Evolutionary conservation across 2,888 invertebrate genomes (phyloP).

Genomic region (Cryptocephalus moraei): DNA sequence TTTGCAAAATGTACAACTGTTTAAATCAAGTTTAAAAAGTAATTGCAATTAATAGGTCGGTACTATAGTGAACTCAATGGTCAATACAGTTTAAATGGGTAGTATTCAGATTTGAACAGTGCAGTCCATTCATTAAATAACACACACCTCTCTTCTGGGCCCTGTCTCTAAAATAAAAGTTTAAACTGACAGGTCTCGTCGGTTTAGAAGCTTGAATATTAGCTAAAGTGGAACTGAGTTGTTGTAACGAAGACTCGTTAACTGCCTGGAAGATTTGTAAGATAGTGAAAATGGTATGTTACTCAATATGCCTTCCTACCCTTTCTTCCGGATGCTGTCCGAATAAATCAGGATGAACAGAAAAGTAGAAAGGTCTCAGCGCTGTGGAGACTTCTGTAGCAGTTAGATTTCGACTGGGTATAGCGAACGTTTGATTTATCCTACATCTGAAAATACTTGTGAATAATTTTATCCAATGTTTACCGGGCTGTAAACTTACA

Average conservation of each 20-base stretch:
- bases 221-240: conserved; percentile 76
- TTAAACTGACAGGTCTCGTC: conserved; percentile 52
- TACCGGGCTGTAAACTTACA: too few relatives aligned
- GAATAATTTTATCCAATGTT: too few relatives aligned
- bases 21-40: too few relatives aligned
- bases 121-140: too few relatives aligned
- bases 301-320: conserved; percentile 38
- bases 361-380: conserved; percentile 86
- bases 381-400: conserved; percentile 83
- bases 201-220: conserved; percentile 57
- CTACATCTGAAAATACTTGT: too few relatives aligned
- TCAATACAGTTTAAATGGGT: too few relatives aligned
- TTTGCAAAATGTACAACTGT: too few relatives aligned
- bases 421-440: too few relatives aligned
- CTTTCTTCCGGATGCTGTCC: conserved; percentile 83
- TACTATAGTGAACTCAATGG: too few relatives aligned
- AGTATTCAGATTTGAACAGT: too few relatives aligned
- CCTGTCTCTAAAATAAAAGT: conserved; percentile 69
- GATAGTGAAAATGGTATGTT: not conserved
- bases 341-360: conserved; percentile 92
- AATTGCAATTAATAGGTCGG: too few relatives aligned
- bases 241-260: conserved; percentile 85
- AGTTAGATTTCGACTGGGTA: conserved; percentile 58
- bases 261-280: conserved; percentile 47
- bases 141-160: conserved; percentile 21